These are phyloP conservation scores for Brachyptera risi DNA, from an alignment of 2,888 invertebrate species.

Conservation along the genomic window DNA sequence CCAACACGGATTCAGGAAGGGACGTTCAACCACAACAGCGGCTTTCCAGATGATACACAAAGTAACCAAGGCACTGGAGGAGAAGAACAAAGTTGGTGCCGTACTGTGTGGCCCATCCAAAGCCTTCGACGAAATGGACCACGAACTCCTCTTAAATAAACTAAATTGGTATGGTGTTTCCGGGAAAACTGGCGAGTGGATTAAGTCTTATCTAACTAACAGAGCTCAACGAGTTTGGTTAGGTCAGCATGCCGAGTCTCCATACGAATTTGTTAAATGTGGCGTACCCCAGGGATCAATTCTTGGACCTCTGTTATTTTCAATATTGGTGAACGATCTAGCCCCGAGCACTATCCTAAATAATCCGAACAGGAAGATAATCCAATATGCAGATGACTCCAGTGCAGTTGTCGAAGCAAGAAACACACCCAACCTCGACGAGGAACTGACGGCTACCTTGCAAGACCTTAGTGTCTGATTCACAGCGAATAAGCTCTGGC, in stretches of 20 bases:
- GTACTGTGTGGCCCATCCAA: conserved; percentile 2
- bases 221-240: not conserved
- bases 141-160: not conserved
- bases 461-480: not conserved
- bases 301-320: conserved; percentile 1
- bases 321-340: not conserved
- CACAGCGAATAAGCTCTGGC: not conserved
- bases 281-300: conserved; percentile 14
- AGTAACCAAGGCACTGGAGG: not conserved
- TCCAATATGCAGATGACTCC: too few species aligned
- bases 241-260: too few species aligned
- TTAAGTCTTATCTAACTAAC: not conserved
- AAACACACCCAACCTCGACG: not conserved
- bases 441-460: not conserved
- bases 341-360: not conserved
- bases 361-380: not conserved
- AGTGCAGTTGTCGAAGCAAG: not conserved
- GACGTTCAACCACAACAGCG: not conserved
- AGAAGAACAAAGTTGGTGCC: not conserved
- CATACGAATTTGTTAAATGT: not conserved
- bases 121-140: conserved; percentile 5
- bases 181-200: too few species aligned
- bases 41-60: not conserved
- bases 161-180: not conserved
- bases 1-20: too few species aligned